Evolutionary conservation across 92 coral and sea anemone genomes (phyloP).

Genomic region (Bergia puertoricense): DNA sequence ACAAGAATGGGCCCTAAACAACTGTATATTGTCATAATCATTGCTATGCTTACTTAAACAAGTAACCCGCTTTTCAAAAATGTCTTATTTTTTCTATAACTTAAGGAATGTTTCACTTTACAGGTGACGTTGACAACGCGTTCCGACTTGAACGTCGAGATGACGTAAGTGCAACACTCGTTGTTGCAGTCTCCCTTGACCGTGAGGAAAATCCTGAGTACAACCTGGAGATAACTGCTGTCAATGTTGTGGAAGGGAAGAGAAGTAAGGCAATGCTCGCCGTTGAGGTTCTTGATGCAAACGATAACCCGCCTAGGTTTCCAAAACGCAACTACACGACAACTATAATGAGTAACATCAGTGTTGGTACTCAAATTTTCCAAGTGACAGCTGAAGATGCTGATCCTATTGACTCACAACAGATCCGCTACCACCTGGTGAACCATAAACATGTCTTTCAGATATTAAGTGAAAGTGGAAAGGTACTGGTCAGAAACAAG

Average conservation of each 20-base stretch:
- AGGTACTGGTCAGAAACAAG: slow-evolving; percentile 64
- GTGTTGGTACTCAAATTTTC: slow-evolving; percentile 64
- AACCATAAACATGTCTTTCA: slow-evolving; percentile 62
- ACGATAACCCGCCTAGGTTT: slow-evolving; percentile 76
- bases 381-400: slow-evolving; percentile 69
- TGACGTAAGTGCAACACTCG: slow-evolving; percentile 62
- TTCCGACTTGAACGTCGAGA: slow-evolving; percentile 55
- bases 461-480: slow-evolving; percentile 69
- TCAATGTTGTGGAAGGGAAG: slow-evolving; percentile 73
- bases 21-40: no score
- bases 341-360: slow-evolving; percentile 70
- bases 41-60: no score
- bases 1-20: no score
- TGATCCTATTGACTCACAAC: slow-evolving; percentile 66
- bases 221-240: slow-evolving; percentile 69
- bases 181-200: slow-evolving; percentile 64
- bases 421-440: slow-evolving; percentile 59
- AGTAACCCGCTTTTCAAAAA: no score
- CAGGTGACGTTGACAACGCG: slow-evolving; percentile 71
- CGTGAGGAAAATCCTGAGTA: slow-evolving; percentile 64
- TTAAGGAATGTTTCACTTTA: background rate
- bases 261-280: slow-evolving; percentile 48
- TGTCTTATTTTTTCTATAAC: no score
- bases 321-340: slow-evolving; percentile 45
- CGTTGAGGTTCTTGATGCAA: slow-evolving; percentile 66